Evolutionary conservation across 2,888 invertebrate species (phyloP), one percentile per base, ranked within the genome.

Genomic region (Drosophila antonietae): DNA sequence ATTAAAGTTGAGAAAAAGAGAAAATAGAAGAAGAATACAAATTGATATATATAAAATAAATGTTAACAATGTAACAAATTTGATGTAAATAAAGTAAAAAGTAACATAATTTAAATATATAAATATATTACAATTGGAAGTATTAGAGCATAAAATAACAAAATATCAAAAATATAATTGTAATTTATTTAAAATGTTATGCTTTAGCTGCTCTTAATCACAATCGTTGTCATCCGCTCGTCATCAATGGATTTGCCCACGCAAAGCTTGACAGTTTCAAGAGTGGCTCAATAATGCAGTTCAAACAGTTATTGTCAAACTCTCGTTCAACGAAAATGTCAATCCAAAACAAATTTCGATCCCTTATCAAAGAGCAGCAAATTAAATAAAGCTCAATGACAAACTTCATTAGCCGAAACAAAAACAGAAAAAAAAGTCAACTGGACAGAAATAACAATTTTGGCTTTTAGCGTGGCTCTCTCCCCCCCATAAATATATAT

Each of bases 361-460:
- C 63, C 75, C 63, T 72, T 60, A 57, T 75, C 72, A 74, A 33
- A 35, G 35, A 14, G 71, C 84, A 58, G 76, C 81, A 85, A 86
- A 88, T 89, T 86, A 84, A 83, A 82, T 85, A 83, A 82, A 83
- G 89, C 89, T 86, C 87, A 88, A 86, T 86, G 89, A 84, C 88
- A 88, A 90, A 89, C 90, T 89, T 89, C 87, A 89, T 89, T 89
- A 90, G 89, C 81, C 83, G 4, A 68, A 88, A 83, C 56, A 28
- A 20, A 83, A 81, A 85, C 79, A 78, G 73, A 68, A 7, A 20
- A 20, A 44, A 44, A 77, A 49, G 31, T 49, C 49, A 51, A 51
- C 49, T 51, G 49, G 33, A 2, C 80, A 79, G 85, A 88, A 88
- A 88, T 81, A 84, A 82, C 87, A 83, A 83, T 78, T 87, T 87